Evolutionary conservation across 2,797 vertebrate species (phyloP).

Genomic region (Coregonus ussuriensis): DNA sequence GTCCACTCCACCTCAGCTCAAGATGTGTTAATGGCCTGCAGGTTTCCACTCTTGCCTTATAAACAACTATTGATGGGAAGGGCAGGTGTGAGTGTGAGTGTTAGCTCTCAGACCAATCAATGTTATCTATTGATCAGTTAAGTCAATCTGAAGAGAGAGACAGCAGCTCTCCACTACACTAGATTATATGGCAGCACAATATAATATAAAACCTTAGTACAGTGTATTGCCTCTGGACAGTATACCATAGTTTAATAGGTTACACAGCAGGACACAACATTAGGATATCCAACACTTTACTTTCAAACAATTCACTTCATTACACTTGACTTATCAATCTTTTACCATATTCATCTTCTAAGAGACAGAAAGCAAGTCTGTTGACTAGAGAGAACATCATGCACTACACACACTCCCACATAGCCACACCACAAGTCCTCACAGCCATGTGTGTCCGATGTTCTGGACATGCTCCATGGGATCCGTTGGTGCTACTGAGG

Average conservation of each 20-base stretch:
- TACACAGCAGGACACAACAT: neutral
- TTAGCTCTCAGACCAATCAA: neutral
- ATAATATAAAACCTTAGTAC: neutral
- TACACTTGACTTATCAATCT: neutral
- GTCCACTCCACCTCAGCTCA: neutral
- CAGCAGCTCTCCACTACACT: neutral
- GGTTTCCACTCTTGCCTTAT: neutral
- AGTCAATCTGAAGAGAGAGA: neutral
- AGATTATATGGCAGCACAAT: neutral
- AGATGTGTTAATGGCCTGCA: neutral
- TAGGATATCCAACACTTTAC: neutral
- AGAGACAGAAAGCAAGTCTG: neutral
- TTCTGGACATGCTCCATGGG: neutral
- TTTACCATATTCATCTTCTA: neutral
- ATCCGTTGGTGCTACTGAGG: neutral
- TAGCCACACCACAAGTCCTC: neutral
- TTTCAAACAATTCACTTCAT: neutral
- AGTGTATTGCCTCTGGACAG: neutral
- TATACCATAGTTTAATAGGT: neutral
- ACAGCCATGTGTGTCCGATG: neutral
- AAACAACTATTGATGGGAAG: constrained; percentile 1
- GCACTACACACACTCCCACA: neutral
- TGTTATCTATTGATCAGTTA: neutral
- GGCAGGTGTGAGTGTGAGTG: neutral
- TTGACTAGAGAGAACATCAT: neutral